Base-by-base conservation (phyloP, 2,797 vertebrate genomes). In the Sebastes hubbsi region DNA sequence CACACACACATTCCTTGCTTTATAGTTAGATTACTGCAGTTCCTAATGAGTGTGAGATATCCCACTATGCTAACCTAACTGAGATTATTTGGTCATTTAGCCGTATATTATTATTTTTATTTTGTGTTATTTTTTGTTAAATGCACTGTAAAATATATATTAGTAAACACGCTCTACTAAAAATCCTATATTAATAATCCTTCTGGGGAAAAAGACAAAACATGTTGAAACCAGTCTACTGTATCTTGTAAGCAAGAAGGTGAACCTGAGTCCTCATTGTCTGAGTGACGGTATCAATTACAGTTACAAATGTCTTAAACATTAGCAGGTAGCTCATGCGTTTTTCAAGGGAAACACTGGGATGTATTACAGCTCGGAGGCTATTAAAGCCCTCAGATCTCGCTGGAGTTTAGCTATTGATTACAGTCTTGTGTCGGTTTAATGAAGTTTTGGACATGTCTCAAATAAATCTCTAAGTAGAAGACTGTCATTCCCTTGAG, bases 391-490 rank as follows among this genome's bases (percentile, higher is more conserved):
- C 60, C 11, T 42, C 42, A 9, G 34, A 25, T 32, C 9, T 69
- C 14, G 3, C 25, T 71, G 5, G 46, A 68, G 46, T 77, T 72
- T 18, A 69, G 42, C 16, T 89, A 77, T 85, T 68, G 65, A 88
- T 87, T 83, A 32, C 65, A 70, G 12, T 81, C 78, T 54, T 86
- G 78, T 73, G 55, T 78, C 20, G 22, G 10, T 78, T 87, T 79
- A 81, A 87, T 87, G 52, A 79, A 46, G 30, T 83, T 87, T 78
- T 68, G 30, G 77, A 79, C 72, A 54, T 49, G 14, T 75, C 71
- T 66, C 70, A 76, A 83, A 79, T 66, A 78, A 72, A 82, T 71
- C 54, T 68, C 16, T n/a, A 67, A 46, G 29, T 38, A 25, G 20
- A 69, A 54, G 24, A 81, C 27, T 11, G 55, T 55, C 64, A 25